Base-by-base conservation (phyloP, 1,140 invertebrate genomes). In the Panulirus ornatus region DNA sequence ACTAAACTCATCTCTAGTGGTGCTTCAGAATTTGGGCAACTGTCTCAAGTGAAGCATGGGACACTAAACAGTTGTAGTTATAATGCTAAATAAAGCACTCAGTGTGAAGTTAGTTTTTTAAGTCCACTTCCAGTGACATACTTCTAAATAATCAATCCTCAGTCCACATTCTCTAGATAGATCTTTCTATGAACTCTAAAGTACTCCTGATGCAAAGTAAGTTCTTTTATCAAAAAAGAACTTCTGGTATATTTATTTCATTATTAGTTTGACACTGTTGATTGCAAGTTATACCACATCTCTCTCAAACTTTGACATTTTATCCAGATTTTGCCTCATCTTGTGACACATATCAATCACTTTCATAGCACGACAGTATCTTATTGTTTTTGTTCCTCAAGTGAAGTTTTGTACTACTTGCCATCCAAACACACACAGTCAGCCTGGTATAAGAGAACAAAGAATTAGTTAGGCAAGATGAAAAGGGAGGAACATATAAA, bases 21-120 rank as follows among this genome's bases (percentile, higher is more conserved):
- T 38, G 54, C 40, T 75, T 76, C 14, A 58, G 73, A 76, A 86
- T 86, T 58, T 75, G 84, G 84, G 73, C 51, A 78, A 71, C 73
- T 86, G 84, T 86, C 84, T 86, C 84, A 78, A 44, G 34, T 76
- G 71, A 86, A 58, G 71, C 75, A 86, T 86, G 84, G 84, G 84
- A 86, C 84, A 86, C 84, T 86, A 86, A 86, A 86, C 84, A 75
- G 84, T 86, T 86, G 84, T 86, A 86, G 84, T 76, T 58, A 73
- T 86, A 86, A 54, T 76, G 71, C 73, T 71, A 78, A 86, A 86
- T 86, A 86, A 86, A 86, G 84, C 73, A 86, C 73, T 86, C 73
- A 86, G 40, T 84, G 83, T 84, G 66, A 81, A 75, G 36, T 22
- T 22, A 27, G 36, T 40, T 2, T 47, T 79, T 75, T 2, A 70